Conservation (phyloP, 2,888 invertebrate genomes). For the Hermodice carunculata region DNA sequence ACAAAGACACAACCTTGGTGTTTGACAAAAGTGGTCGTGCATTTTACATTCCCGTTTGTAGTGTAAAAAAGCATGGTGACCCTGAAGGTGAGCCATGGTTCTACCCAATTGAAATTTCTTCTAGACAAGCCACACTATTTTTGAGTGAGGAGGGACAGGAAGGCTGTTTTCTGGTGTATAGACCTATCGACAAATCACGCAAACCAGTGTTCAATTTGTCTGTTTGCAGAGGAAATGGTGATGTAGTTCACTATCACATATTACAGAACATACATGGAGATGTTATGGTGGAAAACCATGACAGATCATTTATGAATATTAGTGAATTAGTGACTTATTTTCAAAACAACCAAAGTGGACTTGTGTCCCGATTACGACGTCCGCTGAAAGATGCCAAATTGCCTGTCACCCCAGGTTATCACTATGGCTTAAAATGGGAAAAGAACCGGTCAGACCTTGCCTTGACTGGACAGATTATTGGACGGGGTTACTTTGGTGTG, state of each 20-base stretch:
- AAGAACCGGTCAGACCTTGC: constrained; percentile 27
- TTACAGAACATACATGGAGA: constrained; percentile 42
- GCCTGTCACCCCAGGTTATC: constrained; percentile 41
- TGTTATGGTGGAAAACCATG: constrained; percentile 45
- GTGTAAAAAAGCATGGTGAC: constrained; percentile 39
- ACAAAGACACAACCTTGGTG: constrained; percentile 18
- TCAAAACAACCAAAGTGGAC: constrained; percentile 34
- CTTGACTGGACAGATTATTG: constrained; percentile 38
- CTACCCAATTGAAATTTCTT: constrained; percentile 39
- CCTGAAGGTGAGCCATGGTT: constrained; percentile 44
- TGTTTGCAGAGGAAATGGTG: constrained; percentile 29
- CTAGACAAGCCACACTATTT: constrained; percentile 43
- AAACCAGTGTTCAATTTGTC: constrained; percentile 36
- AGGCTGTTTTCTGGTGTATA: constrained; percentile 45
- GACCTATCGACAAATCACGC: constrained; percentile 6
- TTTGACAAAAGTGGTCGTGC: constrained; percentile 38
- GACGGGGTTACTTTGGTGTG: constrained; percentile 37
- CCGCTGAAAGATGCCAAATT: constrained; percentile 38
- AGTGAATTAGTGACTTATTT: constrained; percentile 42
- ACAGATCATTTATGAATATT: constrained; percentile 43
- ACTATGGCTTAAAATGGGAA: constrained; percentile 36
- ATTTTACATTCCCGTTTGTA: constrained; percentile 32
- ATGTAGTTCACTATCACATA: constrained; percentile 45
- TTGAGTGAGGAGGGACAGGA: constrained; percentile 39
- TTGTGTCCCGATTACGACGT: constrained; percentile 37